phyloP scores from a whole-genome alignment of 2,888 invertebrate species.

The Bellardia bayeri region DNA sequence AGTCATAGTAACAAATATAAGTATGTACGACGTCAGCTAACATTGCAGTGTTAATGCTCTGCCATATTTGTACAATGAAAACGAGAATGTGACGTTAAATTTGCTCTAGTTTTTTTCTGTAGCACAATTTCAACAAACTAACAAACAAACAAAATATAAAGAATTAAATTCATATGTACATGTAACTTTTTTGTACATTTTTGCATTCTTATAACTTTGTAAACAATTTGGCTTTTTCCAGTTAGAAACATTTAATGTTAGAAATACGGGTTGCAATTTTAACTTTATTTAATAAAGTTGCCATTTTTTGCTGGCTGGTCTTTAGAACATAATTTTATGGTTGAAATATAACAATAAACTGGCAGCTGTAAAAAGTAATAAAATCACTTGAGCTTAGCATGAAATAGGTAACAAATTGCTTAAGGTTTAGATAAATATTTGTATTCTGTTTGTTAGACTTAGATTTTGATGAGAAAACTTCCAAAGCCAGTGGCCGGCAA shows the following conservation, averaged over 20 bases:
- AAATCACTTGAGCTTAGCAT: background rate
- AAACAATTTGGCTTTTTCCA: background rate
- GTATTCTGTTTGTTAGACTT: too few relatives aligned
- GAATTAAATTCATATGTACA: constrained; percentile 32
- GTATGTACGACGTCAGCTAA: background rate
- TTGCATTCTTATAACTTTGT: constrained; percentile 48
- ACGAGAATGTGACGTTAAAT: constrained; percentile 70
- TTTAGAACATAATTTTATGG: constrained; percentile 15
- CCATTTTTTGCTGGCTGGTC: background rate
- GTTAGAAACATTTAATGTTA: constrained; percentile 4
- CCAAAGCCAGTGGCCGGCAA: too few relatives aligned
- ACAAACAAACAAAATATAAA: background rate
- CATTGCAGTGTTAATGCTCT: constrained; percentile 11
- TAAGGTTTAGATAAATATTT: too few relatives aligned
- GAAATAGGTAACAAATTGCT: too few relatives aligned
- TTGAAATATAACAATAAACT: constrained; percentile 12
- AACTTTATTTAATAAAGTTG: background rate
- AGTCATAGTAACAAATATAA: constrained; percentile 20
- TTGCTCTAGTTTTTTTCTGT: constrained; percentile 64
- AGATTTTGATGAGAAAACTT: too few relatives aligned
- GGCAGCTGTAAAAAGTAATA: constrained; percentile 7
- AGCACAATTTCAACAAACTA: background rate
- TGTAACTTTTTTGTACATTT: constrained; percentile 48
- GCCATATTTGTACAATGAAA: constrained; percentile 51
- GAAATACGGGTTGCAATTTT: constrained; percentile 9